These are phyloP conservation scores for Tragopan temminckii DNA, from an alignment of 2,797 vertebrate genomes.

Conservation along the genomic window DNA sequence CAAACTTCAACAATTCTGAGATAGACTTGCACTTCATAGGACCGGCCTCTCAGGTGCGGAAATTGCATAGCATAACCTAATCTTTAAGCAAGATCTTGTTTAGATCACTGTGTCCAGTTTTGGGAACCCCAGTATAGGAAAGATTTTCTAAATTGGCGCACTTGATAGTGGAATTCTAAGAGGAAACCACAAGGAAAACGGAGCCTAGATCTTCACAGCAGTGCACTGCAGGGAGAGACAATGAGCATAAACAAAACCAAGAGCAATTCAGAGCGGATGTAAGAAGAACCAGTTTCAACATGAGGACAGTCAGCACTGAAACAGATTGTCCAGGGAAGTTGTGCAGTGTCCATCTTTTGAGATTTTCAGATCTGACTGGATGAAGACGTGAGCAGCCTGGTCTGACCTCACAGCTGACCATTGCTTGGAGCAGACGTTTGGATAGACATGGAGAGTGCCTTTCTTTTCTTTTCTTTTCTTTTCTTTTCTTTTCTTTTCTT, in stretches of 20 bases:
- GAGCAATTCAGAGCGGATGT: neutral
- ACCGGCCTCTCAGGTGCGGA: neutral
- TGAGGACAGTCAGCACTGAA: neutral
- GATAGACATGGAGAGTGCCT: neutral
- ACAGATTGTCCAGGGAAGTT: neutral
- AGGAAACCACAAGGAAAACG: neutral
- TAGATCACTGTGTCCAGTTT: neutral
- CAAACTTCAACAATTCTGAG: no score
- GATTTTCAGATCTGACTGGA: neutral
- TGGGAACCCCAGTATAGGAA: neutral
- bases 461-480: neutral
- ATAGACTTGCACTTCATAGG: neutral
- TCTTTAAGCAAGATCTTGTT: accelerated
- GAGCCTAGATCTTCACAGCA: neutral
- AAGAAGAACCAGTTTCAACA: neutral
- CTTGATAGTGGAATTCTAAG: neutral
- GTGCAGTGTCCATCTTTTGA: accelerated
- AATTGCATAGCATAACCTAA: neutral
- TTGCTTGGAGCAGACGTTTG: neutral
- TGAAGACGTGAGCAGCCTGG: neutral
- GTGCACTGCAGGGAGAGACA: neutral
- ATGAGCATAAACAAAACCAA: neutral
- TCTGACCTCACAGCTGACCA: neutral
- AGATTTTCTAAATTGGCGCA: neutral
- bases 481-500: no score